A percentile compares a stretch with the other conserved stretches of the same genome.
These are phyloP conservation scores for Oryzias woworae DNA, from an alignment of 2,113 vertebrate genomes.

Conservation along the genomic window DNA sequence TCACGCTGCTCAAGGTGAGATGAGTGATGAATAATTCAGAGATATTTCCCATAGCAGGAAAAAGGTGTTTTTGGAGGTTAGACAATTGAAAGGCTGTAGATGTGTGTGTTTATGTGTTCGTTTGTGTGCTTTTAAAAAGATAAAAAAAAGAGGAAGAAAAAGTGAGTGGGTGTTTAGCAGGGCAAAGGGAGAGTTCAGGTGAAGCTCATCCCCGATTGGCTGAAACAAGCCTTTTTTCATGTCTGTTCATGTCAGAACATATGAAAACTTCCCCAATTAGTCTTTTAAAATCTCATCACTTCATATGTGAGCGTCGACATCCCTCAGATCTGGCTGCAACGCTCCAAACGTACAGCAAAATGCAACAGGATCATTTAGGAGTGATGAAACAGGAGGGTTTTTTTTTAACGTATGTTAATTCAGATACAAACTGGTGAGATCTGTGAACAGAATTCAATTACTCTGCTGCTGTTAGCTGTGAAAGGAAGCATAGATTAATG, in stretches of 20 bases:
- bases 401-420: too few species aligned
- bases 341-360: not conserved
- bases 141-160: slow-evolving; percentile 22
- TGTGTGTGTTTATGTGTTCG: slow-evolving; percentile 23
- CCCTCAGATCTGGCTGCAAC: slow-evolving; percentile 34
- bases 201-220: slow-evolving; percentile 50
- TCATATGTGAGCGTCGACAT: slow-evolving; percentile 46
- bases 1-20: slow-evolving; percentile 70
- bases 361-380: slow-evolving; percentile 28
- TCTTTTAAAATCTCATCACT: slow-evolving; percentile 62
- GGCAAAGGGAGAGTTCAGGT: slow-evolving; percentile 44
- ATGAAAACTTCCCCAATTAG: slow-evolving; percentile 48
- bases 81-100: slow-evolving; percentile 46
- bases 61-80: slow-evolving; percentile 69
- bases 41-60: slow-evolving; percentile 62
- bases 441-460: too few species aligned
- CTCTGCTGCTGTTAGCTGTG: too few species aligned
- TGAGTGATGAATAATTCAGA: slow-evolving; percentile 74
- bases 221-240: slow-evolving; percentile 48
- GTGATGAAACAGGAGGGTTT: too few species aligned
- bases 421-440: too few species aligned
- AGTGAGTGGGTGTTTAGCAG: slow-evolving; percentile 56
- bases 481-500: too few species aligned
- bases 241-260: slow-evolving; percentile 59
- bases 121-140: slow-evolving; percentile 29